Conservation (phyloP, 2,797 vertebrate species). For the Pseudopleuronectes americanus region DNA sequence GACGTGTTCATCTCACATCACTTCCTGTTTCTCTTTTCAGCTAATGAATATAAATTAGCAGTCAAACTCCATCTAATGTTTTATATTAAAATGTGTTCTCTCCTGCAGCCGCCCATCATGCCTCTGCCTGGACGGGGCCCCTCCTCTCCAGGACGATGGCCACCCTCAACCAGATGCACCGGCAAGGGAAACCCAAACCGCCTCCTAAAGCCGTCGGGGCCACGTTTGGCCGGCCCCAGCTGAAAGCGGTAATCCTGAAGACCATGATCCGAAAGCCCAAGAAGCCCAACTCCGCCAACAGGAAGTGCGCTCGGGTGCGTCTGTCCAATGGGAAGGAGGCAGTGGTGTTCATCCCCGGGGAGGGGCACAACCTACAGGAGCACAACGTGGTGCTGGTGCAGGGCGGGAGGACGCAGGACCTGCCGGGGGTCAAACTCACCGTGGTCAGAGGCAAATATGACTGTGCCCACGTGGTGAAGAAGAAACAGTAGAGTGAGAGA, state of each 20-base stretch:
- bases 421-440: slow-evolving; percentile 91
- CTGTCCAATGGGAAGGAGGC: slow-evolving; percentile 90
- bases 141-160: slow-evolving; percentile 85
- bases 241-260: slow-evolving; percentile 90
- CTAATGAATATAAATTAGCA: too few species aligned
- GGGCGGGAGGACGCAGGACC: slow-evolving; percentile 92
- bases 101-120: slow-evolving; percentile 63
- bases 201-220: slow-evolving; percentile 54
- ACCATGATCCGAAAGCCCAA: slow-evolving; percentile 94
- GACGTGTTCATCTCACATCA: too few species aligned
- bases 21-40: too few species aligned
- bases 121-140: slow-evolving; percentile 62
- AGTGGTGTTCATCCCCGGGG: slow-evolving; percentile 89
- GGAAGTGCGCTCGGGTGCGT: slow-evolving; percentile 90
- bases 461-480: slow-evolving; percentile 93
- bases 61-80: not conserved
- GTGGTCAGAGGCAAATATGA: slow-evolving; percentile 92
- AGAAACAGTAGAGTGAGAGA: slow-evolving; percentile 77
- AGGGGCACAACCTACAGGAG: slow-evolving; percentile 95
- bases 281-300: slow-evolving; percentile 96
- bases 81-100: not conserved
- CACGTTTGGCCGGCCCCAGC: slow-evolving; percentile 86
- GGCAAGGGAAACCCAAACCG: slow-evolving; percentile 76
- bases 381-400: slow-evolving; percentile 92
- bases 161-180: slow-evolving; percentile 94